phyloP scores from a whole-genome alignment of 2,888 invertebrate genomes.

The Pollenia griseotomentosa region DNA sequence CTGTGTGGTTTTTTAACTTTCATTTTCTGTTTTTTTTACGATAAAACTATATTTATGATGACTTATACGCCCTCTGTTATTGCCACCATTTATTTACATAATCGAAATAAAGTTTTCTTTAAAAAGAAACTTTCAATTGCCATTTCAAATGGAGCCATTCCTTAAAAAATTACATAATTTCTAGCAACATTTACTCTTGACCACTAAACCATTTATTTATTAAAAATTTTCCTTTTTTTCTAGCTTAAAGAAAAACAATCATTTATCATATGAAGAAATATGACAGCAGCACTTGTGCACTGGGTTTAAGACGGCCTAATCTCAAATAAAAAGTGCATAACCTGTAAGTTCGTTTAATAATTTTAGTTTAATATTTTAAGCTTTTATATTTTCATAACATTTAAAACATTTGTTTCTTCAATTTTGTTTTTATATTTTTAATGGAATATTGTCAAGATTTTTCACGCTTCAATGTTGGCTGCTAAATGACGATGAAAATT shows the following conservation, averaged over 20 bases:
- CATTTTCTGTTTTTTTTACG: not conserved
- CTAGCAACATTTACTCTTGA: constrained; percentile 4
- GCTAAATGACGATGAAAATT: constrained; percentile 48
- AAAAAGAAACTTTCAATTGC: not conserved
- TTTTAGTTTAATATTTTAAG: not conserved
- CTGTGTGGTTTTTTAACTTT: not conserved
- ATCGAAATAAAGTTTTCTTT: too few relatives aligned
- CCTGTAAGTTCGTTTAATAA: constrained; percentile 25
- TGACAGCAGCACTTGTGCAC: constrained; percentile 14
- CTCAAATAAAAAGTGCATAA: constrained; percentile 10
- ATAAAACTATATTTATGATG: constrained; percentile 7
- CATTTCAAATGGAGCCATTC: not conserved
- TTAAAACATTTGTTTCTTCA: not conserved
- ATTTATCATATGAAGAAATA: constrained; percentile 38
- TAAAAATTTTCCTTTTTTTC: not conserved
- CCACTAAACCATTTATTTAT: constrained; percentile 24
- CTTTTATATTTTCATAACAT: not conserved
- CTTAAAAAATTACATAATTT: not conserved
- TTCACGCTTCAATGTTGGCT: constrained; percentile 61
- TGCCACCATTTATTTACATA: not conserved
- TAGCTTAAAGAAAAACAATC: not conserved
- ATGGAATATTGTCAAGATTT: constrained; percentile 48
- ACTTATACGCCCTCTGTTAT: constrained; percentile 21
- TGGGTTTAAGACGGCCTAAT: not conserved
- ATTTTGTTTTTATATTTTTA: constrained; percentile 30